Base-by-base conservation (phyloP, 2,888 invertebrate species). In the Muschampia plurimacula region DNA sequence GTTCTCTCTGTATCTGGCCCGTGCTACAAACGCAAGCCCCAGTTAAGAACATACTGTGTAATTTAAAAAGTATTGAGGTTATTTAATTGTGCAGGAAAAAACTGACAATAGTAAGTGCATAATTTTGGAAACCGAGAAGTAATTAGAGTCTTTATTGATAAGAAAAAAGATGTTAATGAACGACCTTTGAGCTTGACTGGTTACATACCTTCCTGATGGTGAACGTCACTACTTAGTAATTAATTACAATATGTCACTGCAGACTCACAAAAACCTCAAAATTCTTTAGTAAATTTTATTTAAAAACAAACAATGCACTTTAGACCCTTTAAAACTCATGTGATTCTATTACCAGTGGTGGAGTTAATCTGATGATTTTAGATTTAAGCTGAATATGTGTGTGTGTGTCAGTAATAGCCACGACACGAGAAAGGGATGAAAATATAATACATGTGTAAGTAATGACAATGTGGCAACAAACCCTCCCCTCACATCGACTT, bases 121-220 rank as follows among this genome's bases (percentile, higher is more conserved):
- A 39, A 62, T 62, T 69, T 69, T 69, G 60, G 49, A 69, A 49
- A 69, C 69, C 69, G 12, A 49, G 69, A 69, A 69, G 69, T 15
- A 49, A 69, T 69, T 13, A 69, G 28, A 39, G 9, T 63, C 36
- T 63, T 39, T 39, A 46, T 52, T 62, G 10, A n/a, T 22, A 15
- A 65, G 32, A 59, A 57, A 59, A 67, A 67, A 15, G 62, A 39
- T 63, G 62, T 44, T 44, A 67, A 46, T 46, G 44, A 69, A 69
- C 52, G 28, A 69, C 41, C 69, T 69, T 69, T 69, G 49, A 62
- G 69, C 39, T 62, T 69, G 62, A 63, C 62, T 62, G 46, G 52
- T 52, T 22, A 69, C 22, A 63, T 69, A 55, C 7, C 52, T 69
- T 69, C 69, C 69, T 63, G 69, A 60, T 69, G 39, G 9, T 63